Percentiles rank a stretch among this genome's conserved stretches.
Conservation (phyloP, 2,888 invertebrate genomes). For the Muscina levida region DNA sequence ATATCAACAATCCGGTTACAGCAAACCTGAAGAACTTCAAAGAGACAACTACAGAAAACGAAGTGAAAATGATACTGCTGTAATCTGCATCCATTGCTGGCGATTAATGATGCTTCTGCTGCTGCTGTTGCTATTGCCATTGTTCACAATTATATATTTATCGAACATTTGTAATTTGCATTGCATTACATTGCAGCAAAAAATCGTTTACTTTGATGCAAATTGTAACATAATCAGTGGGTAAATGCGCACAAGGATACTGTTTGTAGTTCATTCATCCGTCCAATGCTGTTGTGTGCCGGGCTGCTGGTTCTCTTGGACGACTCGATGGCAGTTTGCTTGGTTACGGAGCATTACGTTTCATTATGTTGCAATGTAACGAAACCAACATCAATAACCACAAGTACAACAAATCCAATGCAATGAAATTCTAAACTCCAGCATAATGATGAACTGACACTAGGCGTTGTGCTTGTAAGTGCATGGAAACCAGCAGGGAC, state of each 20-base stretch:
- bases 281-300: neutral
- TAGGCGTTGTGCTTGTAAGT: neutral
- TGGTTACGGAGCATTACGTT: conserved; percentile 21
- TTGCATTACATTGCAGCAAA: conserved; percentile 38
- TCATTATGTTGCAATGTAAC: conserved; percentile 9
- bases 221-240: conserved; percentile 52
- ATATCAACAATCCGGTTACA: too few relatives aligned
- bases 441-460: conserved; percentile 50
- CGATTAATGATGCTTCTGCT: too few relatives aligned
- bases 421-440: conserved; percentile 53
- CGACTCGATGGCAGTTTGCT: neutral
- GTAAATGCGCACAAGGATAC: conserved; percentile 48
- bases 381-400: conserved; percentile 31
- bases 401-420: conserved; percentile 38
- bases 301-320: neutral
- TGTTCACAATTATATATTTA: too few relatives aligned
- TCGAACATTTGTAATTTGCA: conserved; percentile 43
- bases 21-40: too few relatives aligned
- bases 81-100: too few relatives aligned
- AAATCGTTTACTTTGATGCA: conserved; percentile 43
- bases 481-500: neutral
- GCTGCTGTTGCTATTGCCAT: too few relatives aligned
- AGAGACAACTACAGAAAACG: too few relatives aligned
- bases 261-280: conserved; percentile 29
- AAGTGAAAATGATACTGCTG: too few relatives aligned